Percentiles rank a stretch among this genome's conserved stretches.
Evolutionary conservation across 23 tunicate genomes (phyloP).

Genomic region (Corella eumyota): DNA sequence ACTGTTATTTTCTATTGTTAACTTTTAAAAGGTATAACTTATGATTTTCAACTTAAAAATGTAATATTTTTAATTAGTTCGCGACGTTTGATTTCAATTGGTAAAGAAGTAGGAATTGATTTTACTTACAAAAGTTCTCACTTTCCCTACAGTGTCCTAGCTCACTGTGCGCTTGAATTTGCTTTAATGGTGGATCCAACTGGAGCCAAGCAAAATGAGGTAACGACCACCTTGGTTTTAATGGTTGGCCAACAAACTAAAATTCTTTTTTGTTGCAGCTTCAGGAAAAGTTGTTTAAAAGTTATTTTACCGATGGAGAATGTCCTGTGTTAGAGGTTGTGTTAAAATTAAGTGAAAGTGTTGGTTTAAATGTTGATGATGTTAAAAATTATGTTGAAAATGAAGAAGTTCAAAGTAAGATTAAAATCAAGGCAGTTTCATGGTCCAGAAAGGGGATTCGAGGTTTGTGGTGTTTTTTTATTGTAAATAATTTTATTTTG

Average conservation of each 20-base stretch:
- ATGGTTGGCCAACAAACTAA: too few species aligned
- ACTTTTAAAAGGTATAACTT: not conserved
- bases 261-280: too few species aligned
- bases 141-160: conserved; percentile 67
- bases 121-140: conserved; percentile 46
- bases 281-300: conserved; percentile 65
- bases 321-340: conserved; percentile 47
- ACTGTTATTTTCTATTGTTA: not conserved
- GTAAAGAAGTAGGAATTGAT: conserved; percentile 74
- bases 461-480: conserved; percentile 14
- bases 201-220: conserved; percentile 47
- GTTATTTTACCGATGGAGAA: conserved; percentile 83
- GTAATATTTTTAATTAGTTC: conserved; percentile 11
- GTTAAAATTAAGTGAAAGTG: conserved; percentile 15
- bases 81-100: conserved; percentile 31
- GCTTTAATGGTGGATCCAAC: conserved; percentile 52
- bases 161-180: conserved; percentile 78
- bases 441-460: conserved; percentile 31
- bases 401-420: conserved; percentile 9
- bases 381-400: conserved; percentile 32
- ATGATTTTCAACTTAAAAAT: not conserved
- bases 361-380: conserved; percentile 31
- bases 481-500: not conserved
- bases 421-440: conserved; percentile 21
- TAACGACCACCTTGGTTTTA: not conserved